Conservation (phyloP, 2,797 vertebrate genomes). For the Liasis olivaceus region DNA sequence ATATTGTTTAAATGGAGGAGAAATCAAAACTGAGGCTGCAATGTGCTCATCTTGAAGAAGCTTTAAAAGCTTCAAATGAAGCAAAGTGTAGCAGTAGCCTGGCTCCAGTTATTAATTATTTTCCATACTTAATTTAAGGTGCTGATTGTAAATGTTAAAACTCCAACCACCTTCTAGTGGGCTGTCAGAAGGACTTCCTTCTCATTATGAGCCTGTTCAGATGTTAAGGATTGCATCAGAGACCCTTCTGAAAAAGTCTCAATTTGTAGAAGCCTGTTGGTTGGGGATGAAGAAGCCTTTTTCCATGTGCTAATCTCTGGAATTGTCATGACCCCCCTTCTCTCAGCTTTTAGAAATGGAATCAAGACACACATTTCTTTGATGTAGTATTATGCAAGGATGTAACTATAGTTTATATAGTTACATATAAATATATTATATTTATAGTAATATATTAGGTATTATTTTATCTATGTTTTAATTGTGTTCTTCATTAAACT, state of each 20-base stretch:
- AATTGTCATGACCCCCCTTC: not conserved
- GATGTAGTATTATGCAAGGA: not conserved
- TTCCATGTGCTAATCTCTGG: not conserved
- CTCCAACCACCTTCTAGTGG: not conserved
- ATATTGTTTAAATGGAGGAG: not conserved
- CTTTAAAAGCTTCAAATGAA: not conserved
- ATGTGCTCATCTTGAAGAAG: not conserved
- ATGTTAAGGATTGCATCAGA: not conserved
- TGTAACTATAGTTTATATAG: not conserved
- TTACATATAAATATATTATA: too few species aligned
- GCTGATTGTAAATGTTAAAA: not conserved
- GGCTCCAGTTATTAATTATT: not conserved
- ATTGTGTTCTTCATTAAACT: not conserved
- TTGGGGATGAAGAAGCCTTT: not conserved
- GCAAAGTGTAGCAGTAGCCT: not conserved
- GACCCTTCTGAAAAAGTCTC: not conserved
- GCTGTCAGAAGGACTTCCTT: not conserved
- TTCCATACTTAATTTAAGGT: not conserved
- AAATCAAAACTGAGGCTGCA: not conserved
- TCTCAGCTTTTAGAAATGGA: not conserved
- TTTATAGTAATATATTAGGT: too few species aligned
- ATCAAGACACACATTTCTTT: not conserved
- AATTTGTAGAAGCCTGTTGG: not conserved
- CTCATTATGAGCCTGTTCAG: not conserved
- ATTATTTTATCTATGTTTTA: not conserved